Evolutionary conservation across 2,113 vertebrate species (phyloP).

Genomic region (Anarhynchus alexandrinus): DNA sequence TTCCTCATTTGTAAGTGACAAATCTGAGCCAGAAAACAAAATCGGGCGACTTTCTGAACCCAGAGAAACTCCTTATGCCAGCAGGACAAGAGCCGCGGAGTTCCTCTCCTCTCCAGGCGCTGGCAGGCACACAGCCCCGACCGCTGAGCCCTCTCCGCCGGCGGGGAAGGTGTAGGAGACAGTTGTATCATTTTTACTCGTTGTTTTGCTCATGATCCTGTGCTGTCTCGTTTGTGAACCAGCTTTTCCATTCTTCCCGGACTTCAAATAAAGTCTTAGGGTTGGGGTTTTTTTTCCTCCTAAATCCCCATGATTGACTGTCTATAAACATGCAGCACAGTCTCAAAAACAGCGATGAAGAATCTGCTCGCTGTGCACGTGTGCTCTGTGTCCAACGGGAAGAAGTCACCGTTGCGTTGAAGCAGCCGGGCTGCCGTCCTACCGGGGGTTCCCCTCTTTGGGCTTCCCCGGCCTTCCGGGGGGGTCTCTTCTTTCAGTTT

Average conservation of each 20-base stretch:
- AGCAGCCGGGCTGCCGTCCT: neutral
- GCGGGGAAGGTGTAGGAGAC: neutral
- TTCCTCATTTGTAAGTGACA: neutral
- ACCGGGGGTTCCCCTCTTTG: neutral
- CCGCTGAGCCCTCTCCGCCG: neutral
- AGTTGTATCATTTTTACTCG: neutral
- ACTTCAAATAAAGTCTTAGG: neutral
- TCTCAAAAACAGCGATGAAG: neutral
- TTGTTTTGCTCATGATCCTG: neutral
- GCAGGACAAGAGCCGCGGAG: neutral
- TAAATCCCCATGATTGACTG: neutral
- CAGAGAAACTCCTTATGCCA: neutral
- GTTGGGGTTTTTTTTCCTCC: neutral
- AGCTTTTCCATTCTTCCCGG: neutral
- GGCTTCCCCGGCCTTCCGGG: neutral
- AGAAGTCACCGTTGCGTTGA: neutral
- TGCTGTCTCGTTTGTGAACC: neutral
- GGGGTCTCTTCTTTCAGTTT: neutral
- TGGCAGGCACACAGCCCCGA: neutral
- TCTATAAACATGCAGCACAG: neutral
- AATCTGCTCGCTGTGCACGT: accelerated
- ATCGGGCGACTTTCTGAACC: neutral
- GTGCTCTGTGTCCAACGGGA: neutral
- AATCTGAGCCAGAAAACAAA: neutral
- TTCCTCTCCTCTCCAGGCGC: neutral